Conservation (phyloP, 2,888 invertebrate genomes). For the Harpalus rufipes region DNA sequence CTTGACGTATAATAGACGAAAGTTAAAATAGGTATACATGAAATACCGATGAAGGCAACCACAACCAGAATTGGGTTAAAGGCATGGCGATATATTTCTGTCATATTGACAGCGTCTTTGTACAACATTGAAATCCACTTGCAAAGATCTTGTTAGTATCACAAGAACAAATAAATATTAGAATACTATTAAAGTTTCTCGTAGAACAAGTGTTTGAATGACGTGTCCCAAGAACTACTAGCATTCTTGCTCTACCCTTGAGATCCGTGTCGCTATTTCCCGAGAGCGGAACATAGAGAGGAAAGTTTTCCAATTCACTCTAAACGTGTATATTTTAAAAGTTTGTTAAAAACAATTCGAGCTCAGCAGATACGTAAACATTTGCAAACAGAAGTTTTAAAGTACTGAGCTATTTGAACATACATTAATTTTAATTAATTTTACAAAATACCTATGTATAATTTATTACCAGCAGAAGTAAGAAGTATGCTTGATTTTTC, state of each 20-base stretch:
- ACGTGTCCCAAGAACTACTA: slow-evolving; percentile 17
- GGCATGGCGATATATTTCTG: background rate
- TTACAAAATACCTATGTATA: slow-evolving; percentile 45
- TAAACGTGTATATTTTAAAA: slow-evolving; percentile 64
- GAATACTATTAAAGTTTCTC: slow-evolving; percentile 10
- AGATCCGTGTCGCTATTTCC: slow-evolving; percentile 35
- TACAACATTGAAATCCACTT: background rate
- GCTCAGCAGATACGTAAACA: slow-evolving; percentile 47
- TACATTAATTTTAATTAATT: slow-evolving; percentile 55
- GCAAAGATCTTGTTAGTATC: background rate
- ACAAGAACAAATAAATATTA: slow-evolving; percentile 8
- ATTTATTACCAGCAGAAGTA: slow-evolving; percentile 39
- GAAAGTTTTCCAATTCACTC: slow-evolving; percentile 63
- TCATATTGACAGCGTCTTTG: background rate
- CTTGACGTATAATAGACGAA: too few species aligned
- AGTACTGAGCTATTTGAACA: slow-evolving; percentile 48
- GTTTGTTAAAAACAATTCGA: slow-evolving; percentile 63
- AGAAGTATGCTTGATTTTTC: slow-evolving; percentile 13
- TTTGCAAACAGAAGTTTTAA: slow-evolving; percentile 54
- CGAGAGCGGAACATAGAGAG: slow-evolving; percentile 29
- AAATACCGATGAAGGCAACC: background rate
- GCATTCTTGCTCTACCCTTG: slow-evolving; percentile 23
- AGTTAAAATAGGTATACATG: too few species aligned
- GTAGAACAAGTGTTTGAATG: slow-evolving; percentile 25
- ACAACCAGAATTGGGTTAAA: background rate